Evolutionary conservation across 1,140 invertebrate species (phyloP), one percentile per base, ranked within the genome.

Genomic region (Tetragonula clypearis): DNA sequence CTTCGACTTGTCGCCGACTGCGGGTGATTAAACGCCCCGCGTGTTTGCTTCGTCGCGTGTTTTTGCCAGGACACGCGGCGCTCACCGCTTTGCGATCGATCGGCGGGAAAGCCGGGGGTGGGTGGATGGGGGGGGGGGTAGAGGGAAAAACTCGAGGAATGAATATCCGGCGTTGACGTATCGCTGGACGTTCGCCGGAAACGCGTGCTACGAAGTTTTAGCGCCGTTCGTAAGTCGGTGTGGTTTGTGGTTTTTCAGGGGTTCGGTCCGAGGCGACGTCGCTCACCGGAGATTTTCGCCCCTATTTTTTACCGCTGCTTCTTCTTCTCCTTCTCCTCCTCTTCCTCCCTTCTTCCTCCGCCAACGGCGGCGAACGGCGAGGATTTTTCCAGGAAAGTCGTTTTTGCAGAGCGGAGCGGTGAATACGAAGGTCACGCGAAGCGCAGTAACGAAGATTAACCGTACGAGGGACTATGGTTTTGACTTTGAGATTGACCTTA

Each of bases 21-120:
- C 68, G 58, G 74, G 79, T 85, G 88, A 88, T 88, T 88, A 88
- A 88, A 88, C 86, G 83, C 53, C 65, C 77, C 60, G 14, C 12
- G 56, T 68, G 68, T 66, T 49, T 74, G 26, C 23, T 15, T 1
- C 56, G 30, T 35, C 41, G 1, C 62, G 35, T n/a, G 53, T 69
- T 83, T 78, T 77, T 76, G 23, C 77, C 8, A 41, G 41, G 41
- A 41, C 41, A 41, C 5, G 41, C 41, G 5, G 41, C 41, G 41
- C 41, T 8, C 30, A 0, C 65, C 12, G 6, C n/a, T 35, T 23
- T n/a, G 41, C n/a, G 19, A 58, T 69, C 86, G 77, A 75, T 66
- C 77, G 26, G 41, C 17, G 26, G 23, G 12, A 5, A 4, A 4
- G 4, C 21, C 23, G 56, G 19, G 58, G 26, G 0, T 2, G 35